Evolutionary conservation across 1,140 invertebrate species (phyloP).

Genomic region (Gonioctena quinquepunctata): DNA sequence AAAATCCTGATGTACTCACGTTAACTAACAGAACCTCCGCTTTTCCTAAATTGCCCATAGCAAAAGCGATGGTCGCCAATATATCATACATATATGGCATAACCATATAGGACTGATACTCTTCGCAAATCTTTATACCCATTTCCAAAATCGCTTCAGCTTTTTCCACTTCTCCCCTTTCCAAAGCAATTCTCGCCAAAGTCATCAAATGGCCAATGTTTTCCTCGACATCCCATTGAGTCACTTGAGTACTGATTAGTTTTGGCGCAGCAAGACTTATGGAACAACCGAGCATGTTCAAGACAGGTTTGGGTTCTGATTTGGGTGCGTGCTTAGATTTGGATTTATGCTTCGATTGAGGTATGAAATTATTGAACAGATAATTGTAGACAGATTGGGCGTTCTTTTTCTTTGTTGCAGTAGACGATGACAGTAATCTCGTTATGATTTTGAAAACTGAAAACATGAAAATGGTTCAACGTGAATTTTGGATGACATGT

Average conservation of each 20-base stretch:
- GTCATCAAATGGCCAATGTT: conserved; percentile 49
- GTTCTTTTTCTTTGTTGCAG: background rate
- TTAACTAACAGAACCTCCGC: conserved; percentile 48
- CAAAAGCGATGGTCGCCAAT: conserved; percentile 46
- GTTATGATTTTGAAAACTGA: background rate
- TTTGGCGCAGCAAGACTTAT: background rate
- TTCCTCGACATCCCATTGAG: conserved; percentile 46
- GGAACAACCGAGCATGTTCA: background rate
- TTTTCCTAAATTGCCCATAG: conserved; percentile 45
- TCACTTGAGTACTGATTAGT: background rate
- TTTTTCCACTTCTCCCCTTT: conserved; percentile 48
- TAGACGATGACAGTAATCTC: background rate
- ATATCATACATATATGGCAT: conserved; percentile 51
- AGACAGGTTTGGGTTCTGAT: background rate
- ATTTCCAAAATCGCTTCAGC: conserved; percentile 50
- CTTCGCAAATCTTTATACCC: conserved; percentile 51
- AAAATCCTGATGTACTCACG: conserved; percentile 7
- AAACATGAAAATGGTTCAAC: conserved; percentile 14
- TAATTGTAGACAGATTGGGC: background rate
- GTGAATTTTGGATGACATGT: background rate
- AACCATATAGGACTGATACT: conserved; percentile 40
- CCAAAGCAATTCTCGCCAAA: conserved; percentile 45
- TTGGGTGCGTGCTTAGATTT: background rate
- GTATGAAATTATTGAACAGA: background rate
- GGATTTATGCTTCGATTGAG: background rate